Percentiles rank a stretch among this genome's conserved stretches.
These are phyloP conservation scores for Picathartes gymnocephalus DNA, from an alignment of 2,113 vertebrate species.

Conservation along the genomic window DNA sequence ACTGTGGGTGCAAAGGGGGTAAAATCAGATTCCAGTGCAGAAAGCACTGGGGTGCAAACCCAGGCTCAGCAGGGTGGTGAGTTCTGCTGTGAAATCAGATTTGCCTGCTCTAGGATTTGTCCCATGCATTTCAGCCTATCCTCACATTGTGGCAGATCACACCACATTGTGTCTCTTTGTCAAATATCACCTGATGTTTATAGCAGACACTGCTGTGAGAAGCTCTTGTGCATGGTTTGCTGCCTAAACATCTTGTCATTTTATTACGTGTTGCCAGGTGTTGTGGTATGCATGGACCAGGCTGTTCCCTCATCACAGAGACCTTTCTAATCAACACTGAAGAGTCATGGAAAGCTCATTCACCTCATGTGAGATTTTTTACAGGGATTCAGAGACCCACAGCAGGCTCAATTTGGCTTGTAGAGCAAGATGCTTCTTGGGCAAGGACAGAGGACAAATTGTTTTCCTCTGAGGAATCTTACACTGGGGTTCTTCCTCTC, in stretches of 20 bases:
- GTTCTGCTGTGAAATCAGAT: neutral
- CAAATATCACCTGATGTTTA: neutral
- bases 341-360: neutral
- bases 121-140: neutral
- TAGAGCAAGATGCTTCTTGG: neutral
- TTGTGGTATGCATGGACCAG: neutral
- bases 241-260: neutral
- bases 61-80: neutral
- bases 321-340: neutral
- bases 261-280: fast-evolving
- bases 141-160: neutral
- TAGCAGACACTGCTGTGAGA: neutral
- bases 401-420: neutral
- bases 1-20: fast-evolving
- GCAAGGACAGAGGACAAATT: neutral
- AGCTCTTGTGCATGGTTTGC: neutral
- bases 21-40: neutral
- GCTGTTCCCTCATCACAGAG: neutral
- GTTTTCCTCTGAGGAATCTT: neutral
- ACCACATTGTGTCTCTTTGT: neutral
- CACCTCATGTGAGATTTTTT: neutral
- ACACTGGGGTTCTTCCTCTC: neutral
- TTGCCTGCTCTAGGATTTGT: neutral
- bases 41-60: fast-evolving
- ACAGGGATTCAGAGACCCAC: neutral